Base-by-base conservation (phyloP, 1,140 invertebrate genomes). In the Drosophila eugracilis region DNA sequence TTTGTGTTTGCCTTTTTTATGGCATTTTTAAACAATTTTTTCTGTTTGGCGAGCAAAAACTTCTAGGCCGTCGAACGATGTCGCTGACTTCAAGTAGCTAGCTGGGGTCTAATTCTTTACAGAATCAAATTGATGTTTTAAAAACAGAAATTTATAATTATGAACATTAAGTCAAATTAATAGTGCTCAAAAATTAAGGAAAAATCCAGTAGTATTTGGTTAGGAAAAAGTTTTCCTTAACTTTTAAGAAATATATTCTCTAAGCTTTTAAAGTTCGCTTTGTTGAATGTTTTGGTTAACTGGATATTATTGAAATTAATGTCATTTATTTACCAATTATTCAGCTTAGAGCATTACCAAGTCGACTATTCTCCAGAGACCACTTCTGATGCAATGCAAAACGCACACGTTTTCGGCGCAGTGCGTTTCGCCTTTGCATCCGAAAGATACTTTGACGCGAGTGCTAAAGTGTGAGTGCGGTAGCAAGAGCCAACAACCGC, bases 401-500 rank as follows among this genome's bases (percentile, higher is more conserved):
- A 67, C 63, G 55, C 50, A 72, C 59, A 76, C 59, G 66, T 48
- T 75, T 75, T 71, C 45, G 55, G 55, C 63, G 69, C 69, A 59
- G 58, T 78, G 72, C 75, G 75, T 74, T 77, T 49, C 34, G 75
- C 54, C 54, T 60, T 42, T 71, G 71, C 69, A 74, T 79, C 57
- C 76, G 65, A 54, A 63, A 79, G 67, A 65, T 80, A 80, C 49
- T 42, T 47, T 15, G 44, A 28, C 17, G 55, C 42, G 21, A 45
- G 42, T 45, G 42, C 42, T 24, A 45, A 45, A 24, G 42, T 45
- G 22, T 45, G 42, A 45, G 42, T 45, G 42, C 42, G 42, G 42
- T 26, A 26, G 42, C 55, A 73, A 78, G 59, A 78, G 75, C 59
- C 75, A 78, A 76, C 74, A 78, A 78, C 75, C 75, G 75, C 75